A percentile compares a stretch with the other conserved stretches of the same genome.
Conservation (phyloP, 2,797 vertebrate genomes). For the Lepidocolaptes lacrymiger region DNA sequence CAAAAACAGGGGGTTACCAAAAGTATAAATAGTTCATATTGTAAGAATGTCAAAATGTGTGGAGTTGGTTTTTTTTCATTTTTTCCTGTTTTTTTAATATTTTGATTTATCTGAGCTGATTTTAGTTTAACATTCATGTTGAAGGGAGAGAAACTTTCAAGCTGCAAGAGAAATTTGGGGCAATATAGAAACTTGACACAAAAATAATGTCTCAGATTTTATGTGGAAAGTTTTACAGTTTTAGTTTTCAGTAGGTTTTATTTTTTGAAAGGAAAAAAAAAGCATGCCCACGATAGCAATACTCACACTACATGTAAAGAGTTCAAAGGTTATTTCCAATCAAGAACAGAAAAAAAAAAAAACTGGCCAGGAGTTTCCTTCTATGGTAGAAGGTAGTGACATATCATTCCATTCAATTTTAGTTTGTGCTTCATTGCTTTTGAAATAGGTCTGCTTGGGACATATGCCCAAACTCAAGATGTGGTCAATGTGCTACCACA, state of each 20-base stretch:
- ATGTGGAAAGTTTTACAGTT: neutral
- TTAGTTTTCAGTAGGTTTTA: neutral
- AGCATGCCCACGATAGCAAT: neutral
- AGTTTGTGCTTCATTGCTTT: slow-evolving; percentile 35
- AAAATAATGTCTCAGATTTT: neutral
- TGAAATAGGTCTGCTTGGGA: neutral
- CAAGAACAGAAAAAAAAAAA: neutral
- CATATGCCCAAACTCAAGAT: slow-evolving; percentile 39
- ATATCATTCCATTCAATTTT: neutral
- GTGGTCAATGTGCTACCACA: slow-evolving; percentile 1
- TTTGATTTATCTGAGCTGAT: neutral
- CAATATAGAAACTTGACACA: neutral
- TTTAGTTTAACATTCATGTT: neutral
- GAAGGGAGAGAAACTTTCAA: neutral
- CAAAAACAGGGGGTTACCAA: neutral
- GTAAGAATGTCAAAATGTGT: neutral
- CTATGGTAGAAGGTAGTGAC: neutral
- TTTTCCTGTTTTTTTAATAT: rapidly evolving
- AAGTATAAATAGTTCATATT: neutral
- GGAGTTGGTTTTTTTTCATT: neutral
- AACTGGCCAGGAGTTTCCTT: neutral
- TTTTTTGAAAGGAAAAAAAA: neutral
- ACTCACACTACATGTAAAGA: neutral
- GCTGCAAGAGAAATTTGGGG: neutral
- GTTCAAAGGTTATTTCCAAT: neutral